These are phyloP conservation scores for Trachurus trachurus DNA, from an alignment of 2,797 vertebrate genomes.

Conservation along the genomic window DNA sequence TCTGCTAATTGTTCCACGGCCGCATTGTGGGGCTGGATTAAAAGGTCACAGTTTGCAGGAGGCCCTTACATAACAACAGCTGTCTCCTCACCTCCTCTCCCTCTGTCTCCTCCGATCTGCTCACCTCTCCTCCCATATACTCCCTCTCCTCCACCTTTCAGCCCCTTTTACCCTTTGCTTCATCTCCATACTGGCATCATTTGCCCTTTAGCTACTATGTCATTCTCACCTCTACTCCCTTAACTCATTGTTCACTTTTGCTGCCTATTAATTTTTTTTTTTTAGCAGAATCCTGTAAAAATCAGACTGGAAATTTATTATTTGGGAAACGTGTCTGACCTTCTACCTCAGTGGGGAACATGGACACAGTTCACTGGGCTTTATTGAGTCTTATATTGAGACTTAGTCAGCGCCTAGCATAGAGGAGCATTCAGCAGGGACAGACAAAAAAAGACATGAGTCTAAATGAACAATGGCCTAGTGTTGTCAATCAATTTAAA, in stretches of 20 bases:
- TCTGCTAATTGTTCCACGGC: conserved; percentile 37
- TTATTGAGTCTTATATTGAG: background rate
- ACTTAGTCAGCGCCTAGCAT: background rate
- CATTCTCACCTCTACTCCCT: conserved; percentile 2
- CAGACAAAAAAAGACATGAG: background rate
- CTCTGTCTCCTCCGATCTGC: conserved; percentile 38
- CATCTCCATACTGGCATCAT: conserved; percentile 19
- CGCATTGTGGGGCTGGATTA: conserved; percentile 27
- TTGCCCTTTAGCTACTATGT: background rate
- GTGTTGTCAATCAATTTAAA: too few relatives aligned
- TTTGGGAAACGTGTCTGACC: background rate
- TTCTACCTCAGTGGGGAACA: background rate
- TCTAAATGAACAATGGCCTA: background rate
- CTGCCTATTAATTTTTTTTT: background rate
- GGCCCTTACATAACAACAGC: conserved; percentile 50
- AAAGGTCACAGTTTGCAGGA: conserved; percentile 64
- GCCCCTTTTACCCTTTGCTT: background rate
- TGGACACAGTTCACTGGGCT: background rate
- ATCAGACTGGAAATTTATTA: background rate
- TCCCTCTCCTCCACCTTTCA: conserved; percentile 7
- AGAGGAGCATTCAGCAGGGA: background rate
- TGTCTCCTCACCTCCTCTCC: conserved; percentile 37
- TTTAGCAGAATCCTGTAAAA: conserved; percentile 13
- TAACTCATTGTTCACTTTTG: conserved; percentile 15
- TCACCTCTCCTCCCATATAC: conserved; percentile 23